These are phyloP conservation scores for Amblyjoppa fuscipennis DNA, from an alignment of 2,888 invertebrate genomes.

Conservation along the genomic window DNA sequence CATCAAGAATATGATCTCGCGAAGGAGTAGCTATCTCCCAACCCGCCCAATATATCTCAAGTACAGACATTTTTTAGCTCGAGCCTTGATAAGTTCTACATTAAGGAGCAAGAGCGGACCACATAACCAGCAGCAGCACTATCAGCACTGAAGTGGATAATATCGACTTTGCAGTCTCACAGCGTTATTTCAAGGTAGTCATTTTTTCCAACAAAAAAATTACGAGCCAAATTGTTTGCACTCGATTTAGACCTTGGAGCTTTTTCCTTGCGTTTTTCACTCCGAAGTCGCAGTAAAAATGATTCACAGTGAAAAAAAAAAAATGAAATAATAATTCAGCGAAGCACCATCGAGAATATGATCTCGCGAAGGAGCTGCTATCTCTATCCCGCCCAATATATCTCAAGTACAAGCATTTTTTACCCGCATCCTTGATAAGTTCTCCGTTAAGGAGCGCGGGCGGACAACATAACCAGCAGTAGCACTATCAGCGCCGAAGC, in stretches of 20 bases:
- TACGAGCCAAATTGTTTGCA: too few relatives aligned
- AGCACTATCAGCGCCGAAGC: neutral
- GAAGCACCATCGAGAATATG: neutral
- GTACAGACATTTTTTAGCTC: constrained; percentile 39
- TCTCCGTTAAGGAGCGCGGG: neutral
- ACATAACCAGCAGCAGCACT: neutral
- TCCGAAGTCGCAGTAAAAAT: neutral
- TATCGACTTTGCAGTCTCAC: constrained; percentile 26
- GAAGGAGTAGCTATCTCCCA: neutral
- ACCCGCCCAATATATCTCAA: neutral
- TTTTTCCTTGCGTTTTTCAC: too few relatives aligned
- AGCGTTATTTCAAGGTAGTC: neutral
- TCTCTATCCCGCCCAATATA: neutral
- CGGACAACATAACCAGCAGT: neutral
- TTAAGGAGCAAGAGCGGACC: neutral
- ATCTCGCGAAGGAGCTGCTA: neutral
- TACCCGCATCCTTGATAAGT: constrained; percentile 18
- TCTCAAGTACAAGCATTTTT: constrained; percentile 32
- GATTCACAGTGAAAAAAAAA: constrained; percentile 22
- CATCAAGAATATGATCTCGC: neutral
- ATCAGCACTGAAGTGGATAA: neutral
- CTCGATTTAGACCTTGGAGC: too few relatives aligned
- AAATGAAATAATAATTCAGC: constrained; percentile 5
- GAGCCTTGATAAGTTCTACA: constrained; percentile 14
- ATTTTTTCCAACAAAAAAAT: too few relatives aligned